Conservation (phyloP, 1,140 invertebrate species). For the Caenorhabditis brenneri region DNA sequence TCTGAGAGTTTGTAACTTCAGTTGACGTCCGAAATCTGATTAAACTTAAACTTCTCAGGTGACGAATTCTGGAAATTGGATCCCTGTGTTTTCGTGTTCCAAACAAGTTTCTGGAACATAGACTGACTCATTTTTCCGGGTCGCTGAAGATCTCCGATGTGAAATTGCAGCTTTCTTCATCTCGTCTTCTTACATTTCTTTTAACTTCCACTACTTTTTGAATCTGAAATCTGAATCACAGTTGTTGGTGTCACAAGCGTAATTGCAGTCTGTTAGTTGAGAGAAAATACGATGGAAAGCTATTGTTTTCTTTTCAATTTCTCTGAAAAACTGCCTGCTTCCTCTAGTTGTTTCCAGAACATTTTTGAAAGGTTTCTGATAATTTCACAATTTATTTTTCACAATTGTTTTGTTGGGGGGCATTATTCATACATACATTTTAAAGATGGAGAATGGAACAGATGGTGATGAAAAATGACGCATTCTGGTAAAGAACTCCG, state of each 20-base stretch:
- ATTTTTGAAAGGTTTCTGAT: not conserved
- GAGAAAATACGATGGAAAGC: not conserved
- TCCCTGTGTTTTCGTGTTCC: not conserved
- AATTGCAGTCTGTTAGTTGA: conserved; percentile 21
- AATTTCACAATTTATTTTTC: conserved; percentile 27
- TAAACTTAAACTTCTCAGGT: not conserved
- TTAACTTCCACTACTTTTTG: not conserved
- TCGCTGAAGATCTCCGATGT: not conserved
- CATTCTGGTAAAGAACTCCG: conserved; percentile 13
- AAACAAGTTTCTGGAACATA: not conserved
- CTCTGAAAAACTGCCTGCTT: not conserved
- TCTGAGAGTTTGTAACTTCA: too few species aligned
- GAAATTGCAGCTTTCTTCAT: conserved; percentile 85
- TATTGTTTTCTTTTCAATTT: conserved; percentile 10
- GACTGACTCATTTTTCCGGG: not conserved
- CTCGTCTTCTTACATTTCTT: conserved; percentile 72
- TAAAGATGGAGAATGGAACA: not conserved
- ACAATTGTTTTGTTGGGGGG: not conserved
- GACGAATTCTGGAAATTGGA: not conserved
- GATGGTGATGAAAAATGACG: not conserved
- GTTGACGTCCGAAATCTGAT: too few species aligned
- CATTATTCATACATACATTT: conserved; percentile 31
- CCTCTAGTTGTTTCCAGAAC: not conserved
- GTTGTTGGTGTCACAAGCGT: not conserved
- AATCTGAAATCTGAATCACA: conserved; percentile 19